phyloP scores from a whole-genome alignment of 1,140 invertebrate genomes.

The roundworm (Caenorhabditis elegans) region WBcel235 BX284605.5:12997501-12998000 shows the following conservation, averaged over 20 bases:
- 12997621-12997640: not conserved
- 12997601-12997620: constrained; percentile 1
- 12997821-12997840: too few species aligned
- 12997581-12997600: not conserved
- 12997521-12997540: not conserved
- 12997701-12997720: not conserved
- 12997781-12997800: not conserved
- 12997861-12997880: too few species aligned
- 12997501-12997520: constrained; percentile 21
- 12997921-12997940: too few species aligned
- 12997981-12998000: too few species aligned
- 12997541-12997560: not conserved
- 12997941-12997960: too few species aligned
- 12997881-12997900: not conserved
- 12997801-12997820: not conserved
- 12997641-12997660: not conserved
- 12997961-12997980: too few species aligned
- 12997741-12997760: not conserved
- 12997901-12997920: too few species aligned
- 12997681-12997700: not conserved
- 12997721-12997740: not conserved
- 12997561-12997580: constrained; percentile 10
- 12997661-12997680: constrained; percentile 24
- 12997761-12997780: not conserved
- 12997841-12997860: too few species aligned